Percentiles rank a stretch among this genome's conserved stretches.
Conservation (phyloP, 2,113 vertebrate genomes). For the Anhinga anhinga region DNA sequence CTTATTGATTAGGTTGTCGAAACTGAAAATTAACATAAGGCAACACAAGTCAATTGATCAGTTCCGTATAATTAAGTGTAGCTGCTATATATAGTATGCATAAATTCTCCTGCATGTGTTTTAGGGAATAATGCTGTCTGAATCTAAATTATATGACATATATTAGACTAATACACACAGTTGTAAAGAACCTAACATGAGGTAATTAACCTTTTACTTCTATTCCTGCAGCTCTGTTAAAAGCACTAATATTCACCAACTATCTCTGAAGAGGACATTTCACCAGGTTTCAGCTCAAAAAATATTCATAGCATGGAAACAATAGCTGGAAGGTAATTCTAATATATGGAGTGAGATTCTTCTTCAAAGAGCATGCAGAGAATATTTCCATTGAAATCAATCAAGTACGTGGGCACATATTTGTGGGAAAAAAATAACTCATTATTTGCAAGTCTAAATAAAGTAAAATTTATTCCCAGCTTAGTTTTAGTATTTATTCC, state of each 20-base stretch:
- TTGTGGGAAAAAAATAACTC: background rate
- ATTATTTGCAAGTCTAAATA: background rate
- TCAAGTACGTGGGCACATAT: accelerated
- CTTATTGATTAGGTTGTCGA: background rate
- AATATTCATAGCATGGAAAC: background rate
- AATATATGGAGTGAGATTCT: background rate
- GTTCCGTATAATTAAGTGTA: background rate
- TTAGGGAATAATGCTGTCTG: background rate
- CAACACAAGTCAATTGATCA: background rate
- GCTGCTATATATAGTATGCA: background rate
- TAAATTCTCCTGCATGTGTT: background rate
- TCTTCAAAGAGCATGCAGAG: background rate
- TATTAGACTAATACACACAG: background rate
- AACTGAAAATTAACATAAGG: background rate
- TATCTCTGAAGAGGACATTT: background rate
- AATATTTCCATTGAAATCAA: background rate
- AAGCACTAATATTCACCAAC: background rate
- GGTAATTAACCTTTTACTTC: background rate
- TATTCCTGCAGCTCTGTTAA: background rate
- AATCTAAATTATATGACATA: background rate
- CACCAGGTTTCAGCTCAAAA: background rate
- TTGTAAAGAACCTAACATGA: background rate
- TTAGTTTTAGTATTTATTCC: background rate
- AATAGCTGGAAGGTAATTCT: background rate
- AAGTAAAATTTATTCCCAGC: background rate